Percentiles rank a stretch among this genome's conserved stretches.
These are phyloP conservation scores for Aphelenchoides fujianensis DNA, from an alignment of 1,140 invertebrate genomes.

Conservation along the genomic window DNA sequence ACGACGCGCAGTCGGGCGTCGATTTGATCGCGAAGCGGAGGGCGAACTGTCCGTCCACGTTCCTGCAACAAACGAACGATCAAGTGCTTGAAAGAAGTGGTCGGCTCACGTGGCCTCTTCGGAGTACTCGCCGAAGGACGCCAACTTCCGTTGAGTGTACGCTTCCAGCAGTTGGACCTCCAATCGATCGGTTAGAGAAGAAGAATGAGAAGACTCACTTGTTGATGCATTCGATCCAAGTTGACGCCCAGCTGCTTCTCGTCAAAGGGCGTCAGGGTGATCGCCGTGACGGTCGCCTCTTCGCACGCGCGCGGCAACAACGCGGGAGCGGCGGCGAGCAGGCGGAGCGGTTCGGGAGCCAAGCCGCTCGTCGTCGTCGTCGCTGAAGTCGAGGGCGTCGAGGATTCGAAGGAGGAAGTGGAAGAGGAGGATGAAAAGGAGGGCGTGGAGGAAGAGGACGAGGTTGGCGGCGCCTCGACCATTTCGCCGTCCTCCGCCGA, in stretches of 20 bases:
- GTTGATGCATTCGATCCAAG: conserved; percentile 6
- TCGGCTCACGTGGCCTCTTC: conserved; percentile 25
- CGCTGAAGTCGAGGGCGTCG: neutral
- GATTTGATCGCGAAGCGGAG: conserved; percentile 17
- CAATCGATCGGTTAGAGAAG: conserved; percentile 7
- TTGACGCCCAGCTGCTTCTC: conserved; percentile 15
- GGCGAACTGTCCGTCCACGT: conserved; percentile 24
- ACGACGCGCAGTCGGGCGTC: neutral
- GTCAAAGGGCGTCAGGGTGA: conserved; percentile 21
- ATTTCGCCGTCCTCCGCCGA: neutral
- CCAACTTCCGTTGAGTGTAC: conserved; percentile 19
- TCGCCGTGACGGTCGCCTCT: conserved; percentile 13
- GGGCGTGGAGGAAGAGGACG: no score
- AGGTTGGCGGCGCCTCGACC: neutral
- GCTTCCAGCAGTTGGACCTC: conserved; percentile 20
- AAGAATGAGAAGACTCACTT: conserved; percentile 15
- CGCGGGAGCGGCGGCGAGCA: no score
- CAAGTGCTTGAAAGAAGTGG: neutral
- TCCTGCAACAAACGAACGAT: conserved; percentile 18
- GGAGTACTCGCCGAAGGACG: conserved; percentile 18
- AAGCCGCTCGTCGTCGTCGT: no score
- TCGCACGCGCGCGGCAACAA: no score
- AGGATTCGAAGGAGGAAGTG: no score
- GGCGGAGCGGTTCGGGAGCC: no score
- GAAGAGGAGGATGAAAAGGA: no score